Percentiles rank a stretch among this genome's conserved stretches.
These are phyloP conservation scores for Polypterus senegalus DNA, from an alignment of 2,113 vertebrate species.

Conservation along the genomic window DNA sequence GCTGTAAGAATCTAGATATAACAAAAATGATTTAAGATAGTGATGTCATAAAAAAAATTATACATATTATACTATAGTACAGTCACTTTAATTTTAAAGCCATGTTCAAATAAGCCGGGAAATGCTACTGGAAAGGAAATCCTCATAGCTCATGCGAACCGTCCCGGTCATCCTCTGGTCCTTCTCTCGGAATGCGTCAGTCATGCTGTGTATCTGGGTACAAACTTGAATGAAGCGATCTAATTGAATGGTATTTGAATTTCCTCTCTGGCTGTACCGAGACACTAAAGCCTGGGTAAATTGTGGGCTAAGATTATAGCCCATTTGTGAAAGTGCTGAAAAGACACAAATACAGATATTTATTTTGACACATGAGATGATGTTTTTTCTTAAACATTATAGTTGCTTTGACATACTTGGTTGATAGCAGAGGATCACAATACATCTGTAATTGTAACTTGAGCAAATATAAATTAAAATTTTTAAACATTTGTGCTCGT, in stretches of 20 bases:
- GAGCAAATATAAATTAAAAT: too few relatives aligned
- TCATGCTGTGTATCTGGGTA: constrained; percentile 78
- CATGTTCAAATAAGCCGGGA: constrained; percentile 65
- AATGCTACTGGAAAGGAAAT: constrained; percentile 72
- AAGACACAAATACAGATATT: not conserved
- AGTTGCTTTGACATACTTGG: too few relatives aligned
- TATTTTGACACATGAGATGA: too few relatives aligned
- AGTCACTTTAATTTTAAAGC: too few relatives aligned
- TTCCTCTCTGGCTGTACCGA: constrained; percentile 32
- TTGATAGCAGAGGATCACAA: too few relatives aligned
- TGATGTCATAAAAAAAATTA: too few relatives aligned
- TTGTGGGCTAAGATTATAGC: constrained; percentile 87
- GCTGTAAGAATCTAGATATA: too few relatives aligned
- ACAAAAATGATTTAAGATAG: too few relatives aligned
- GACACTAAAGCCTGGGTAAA: constrained; percentile 69
- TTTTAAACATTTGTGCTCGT: too few relatives aligned
- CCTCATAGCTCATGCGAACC: constrained; percentile 74
- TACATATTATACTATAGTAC: too few relatives aligned
- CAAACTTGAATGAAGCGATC: constrained; percentile 92
- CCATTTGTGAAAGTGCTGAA: constrained; percentile 83
- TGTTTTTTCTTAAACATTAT: too few relatives aligned
- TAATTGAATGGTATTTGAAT: constrained; percentile 63
- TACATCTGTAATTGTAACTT: too few relatives aligned
- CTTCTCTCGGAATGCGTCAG: constrained; percentile 76
- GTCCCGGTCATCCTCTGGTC: constrained; percentile 63